Evolutionary conservation across 2,113 vertebrate species (phyloP).

Genomic region (Herpetotheres cachinnans): DNA sequence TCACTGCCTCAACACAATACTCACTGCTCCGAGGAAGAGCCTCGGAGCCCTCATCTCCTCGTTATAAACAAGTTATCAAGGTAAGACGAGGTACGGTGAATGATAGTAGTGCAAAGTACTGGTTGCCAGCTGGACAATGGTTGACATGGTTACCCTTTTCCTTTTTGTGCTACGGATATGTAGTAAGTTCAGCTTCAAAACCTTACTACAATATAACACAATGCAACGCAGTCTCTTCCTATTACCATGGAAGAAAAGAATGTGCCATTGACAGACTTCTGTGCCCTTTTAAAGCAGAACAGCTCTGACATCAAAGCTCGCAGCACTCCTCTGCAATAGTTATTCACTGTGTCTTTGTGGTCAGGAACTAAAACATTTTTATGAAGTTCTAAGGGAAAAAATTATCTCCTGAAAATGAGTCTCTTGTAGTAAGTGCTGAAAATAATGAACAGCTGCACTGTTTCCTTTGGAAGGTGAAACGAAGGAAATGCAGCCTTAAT

Average conservation of each 20-base stretch:
- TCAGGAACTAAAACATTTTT: neutral
- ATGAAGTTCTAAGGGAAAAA: constrained; percentile 27
- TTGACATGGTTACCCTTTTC: neutral
- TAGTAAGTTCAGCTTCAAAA: neutral
- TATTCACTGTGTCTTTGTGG: neutral
- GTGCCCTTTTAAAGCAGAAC: neutral
- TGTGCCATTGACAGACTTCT: neutral
- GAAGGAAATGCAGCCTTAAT: neutral
- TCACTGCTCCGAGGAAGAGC: neutral
- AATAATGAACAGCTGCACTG: constrained; percentile 1
- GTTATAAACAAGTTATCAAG: neutral
- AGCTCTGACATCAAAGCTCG: neutral
- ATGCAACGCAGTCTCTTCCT: neutral
- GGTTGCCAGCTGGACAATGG: neutral
- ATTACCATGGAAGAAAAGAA: neutral
- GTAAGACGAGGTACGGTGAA: rapidly evolving
- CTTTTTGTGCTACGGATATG: neutral
- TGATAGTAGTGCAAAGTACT: rapidly evolving
- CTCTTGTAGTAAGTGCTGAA: constrained; percentile 9
- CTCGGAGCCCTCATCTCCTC: neutral
- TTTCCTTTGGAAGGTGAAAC: neutral
- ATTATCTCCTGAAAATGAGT: constrained; percentile 25
- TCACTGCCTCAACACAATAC: neutral
- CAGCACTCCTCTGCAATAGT: neutral
- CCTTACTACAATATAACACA: neutral